Percentiles rank a stretch among this genome's conserved stretches.
Conservation (phyloP, 2,113 vertebrate genomes). For the Pomatorhinus ruficollis region DNA sequence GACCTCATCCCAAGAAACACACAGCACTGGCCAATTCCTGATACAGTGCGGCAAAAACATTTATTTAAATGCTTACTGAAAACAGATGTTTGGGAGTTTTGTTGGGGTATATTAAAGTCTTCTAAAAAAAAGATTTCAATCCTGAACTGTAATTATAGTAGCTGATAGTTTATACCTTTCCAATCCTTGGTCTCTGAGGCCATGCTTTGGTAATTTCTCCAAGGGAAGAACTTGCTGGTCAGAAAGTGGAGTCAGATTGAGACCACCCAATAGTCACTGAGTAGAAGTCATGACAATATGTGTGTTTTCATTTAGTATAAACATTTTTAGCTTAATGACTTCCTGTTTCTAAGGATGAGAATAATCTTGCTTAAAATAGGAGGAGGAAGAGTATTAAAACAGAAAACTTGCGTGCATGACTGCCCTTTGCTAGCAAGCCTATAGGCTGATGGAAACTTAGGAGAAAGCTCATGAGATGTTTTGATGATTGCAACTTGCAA, state of each 20-base stretch:
- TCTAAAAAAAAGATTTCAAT: background rate
- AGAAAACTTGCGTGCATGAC: background rate
- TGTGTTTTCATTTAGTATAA: conserved; percentile 54
- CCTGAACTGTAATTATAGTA: background rate
- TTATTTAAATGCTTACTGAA: conserved; percentile 25
- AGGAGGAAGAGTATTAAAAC: background rate
- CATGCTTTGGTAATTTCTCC: conserved; percentile 8
- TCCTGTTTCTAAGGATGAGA: conserved; percentile 55
- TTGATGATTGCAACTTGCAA: background rate
- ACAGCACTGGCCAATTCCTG: background rate
- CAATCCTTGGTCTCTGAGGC: background rate
- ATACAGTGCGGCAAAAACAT: background rate
- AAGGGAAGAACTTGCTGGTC: conserved; percentile 9
- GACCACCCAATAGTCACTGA: conserved; percentile 51
- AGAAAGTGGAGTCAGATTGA: conserved; percentile 6
- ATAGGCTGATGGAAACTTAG: background rate
- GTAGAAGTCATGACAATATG: background rate
- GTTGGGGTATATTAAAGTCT: background rate
- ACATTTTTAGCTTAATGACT: conserved; percentile 48
- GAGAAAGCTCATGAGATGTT: background rate
- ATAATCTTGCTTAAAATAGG: background rate
- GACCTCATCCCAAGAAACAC: background rate
- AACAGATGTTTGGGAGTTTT: conserved; percentile 31
- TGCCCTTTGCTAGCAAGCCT: background rate
- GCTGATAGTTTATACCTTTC: conserved; percentile 10